Evolutionary conservation across 2,888 invertebrate species (phyloP).

Genomic region (Lampropteryx suffumata): DNA sequence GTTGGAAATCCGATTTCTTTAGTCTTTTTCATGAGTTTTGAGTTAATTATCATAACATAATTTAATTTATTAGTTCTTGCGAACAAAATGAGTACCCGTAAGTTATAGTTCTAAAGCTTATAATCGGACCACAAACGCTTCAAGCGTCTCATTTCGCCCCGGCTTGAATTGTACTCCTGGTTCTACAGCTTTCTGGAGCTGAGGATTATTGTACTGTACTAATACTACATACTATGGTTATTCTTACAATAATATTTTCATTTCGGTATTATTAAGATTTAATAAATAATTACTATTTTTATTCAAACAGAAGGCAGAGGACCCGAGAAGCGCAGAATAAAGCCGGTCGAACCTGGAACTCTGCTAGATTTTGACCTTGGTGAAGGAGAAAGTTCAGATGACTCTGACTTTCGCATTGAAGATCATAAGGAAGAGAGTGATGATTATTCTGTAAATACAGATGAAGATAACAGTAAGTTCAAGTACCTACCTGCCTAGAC

Average conservation of each 20-base stretch:
- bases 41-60: too few species aligned
- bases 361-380: slow-evolving; percentile 92
- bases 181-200: too few species aligned
- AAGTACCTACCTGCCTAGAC: too few species aligned
- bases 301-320: slow-evolving; percentile 79
- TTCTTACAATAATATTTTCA: too few species aligned
- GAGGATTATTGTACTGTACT: too few species aligned
- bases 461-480: slow-evolving; percentile 83
- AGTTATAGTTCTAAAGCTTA: neutral
- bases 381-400: slow-evolving; percentile 96
- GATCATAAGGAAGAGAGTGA: slow-evolving; percentile 92
- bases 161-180: neutral
- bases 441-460: slow-evolving; percentile 87
- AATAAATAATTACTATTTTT: neutral
- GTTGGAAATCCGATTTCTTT: too few species aligned
- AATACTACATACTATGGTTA: too few species aligned
- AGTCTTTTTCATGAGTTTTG: too few species aligned
- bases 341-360: slow-evolving; percentile 89
- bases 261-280: too few species aligned
- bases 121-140: neutral
- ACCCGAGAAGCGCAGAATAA: slow-evolving; percentile 91
- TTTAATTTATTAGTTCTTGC: neutral
- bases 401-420: slow-evolving; percentile 96
- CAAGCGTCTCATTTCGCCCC: slow-evolving; percentile 5
- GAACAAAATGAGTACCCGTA: slow-evolving; percentile 19